phyloP scores from a whole-genome alignment of 1,140 invertebrate species.

The Heliconius nattereri region DNA sequence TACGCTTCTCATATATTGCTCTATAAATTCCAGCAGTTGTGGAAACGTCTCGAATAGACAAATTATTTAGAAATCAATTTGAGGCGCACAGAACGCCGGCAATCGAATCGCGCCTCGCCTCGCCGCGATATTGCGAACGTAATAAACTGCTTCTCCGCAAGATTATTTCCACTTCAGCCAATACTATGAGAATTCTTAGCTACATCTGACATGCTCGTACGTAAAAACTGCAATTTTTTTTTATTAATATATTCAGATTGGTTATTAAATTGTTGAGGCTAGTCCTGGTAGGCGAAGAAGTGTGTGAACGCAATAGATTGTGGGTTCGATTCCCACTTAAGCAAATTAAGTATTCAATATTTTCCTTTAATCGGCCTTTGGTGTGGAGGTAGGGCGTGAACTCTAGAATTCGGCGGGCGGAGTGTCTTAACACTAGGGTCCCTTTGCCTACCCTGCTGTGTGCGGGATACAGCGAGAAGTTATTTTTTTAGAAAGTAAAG shows the following conservation, averaged over 20 bases:
- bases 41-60: constrained; percentile 43
- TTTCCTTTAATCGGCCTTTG: too few species aligned
- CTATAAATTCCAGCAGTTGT: constrained; percentile 33
- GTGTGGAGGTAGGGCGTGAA: too few species aligned
- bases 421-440: too few species aligned
- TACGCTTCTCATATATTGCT: not conserved
- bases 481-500: not conserved
- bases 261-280: not conserved
- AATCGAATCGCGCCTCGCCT: constrained; percentile 53
- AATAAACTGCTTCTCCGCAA: constrained; percentile 61
- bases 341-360: too few species aligned
- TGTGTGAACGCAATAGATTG: too few species aligned
- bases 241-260: not conserved
- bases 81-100: constrained; percentile 45
- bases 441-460: too few species aligned
- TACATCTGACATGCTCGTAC: constrained; percentile 17
- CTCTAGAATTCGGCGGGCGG: too few species aligned
- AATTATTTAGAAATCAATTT: constrained; percentile 71
- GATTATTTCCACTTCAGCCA: constrained; percentile 66
- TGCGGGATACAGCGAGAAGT: too few species aligned
- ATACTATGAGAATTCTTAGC: constrained; percentile 49
- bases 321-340: too few species aligned
- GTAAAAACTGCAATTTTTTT: not conserved
- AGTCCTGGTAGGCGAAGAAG: too few species aligned
- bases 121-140: constrained; percentile 66